phyloP scores from a whole-genome alignment of 1,140 invertebrate genomes.

The Tribolium madens region DNA sequence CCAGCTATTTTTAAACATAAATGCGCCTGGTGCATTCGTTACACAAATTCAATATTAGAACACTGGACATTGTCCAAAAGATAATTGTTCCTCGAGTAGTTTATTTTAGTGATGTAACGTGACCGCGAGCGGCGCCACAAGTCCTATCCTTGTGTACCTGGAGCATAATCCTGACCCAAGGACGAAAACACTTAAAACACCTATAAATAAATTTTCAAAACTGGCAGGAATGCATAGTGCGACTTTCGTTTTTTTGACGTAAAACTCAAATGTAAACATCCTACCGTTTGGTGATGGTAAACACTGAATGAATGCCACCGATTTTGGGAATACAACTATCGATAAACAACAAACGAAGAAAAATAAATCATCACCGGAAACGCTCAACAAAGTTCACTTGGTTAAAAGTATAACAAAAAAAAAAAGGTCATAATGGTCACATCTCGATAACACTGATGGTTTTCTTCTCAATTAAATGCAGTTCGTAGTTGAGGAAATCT shows the following conservation, averaged over 20 bases:
- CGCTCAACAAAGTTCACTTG: background rate
- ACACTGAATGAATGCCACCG: conserved; percentile 18
- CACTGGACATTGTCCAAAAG: conserved; percentile 34
- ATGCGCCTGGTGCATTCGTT: conserved; percentile 9
- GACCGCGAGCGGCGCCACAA: conserved; percentile 17
- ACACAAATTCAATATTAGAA: conserved; percentile 32
- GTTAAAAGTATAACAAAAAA: background rate
- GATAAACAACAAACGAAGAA: background rate
- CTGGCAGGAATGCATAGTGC: conserved; percentile 2
- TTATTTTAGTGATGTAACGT: background rate
- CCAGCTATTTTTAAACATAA: background rate
- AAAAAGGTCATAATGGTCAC: background rate
- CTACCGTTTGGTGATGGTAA: background rate
- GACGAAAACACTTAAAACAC: background rate
- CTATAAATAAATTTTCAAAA: conserved; percentile 16
- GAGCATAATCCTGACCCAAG: background rate
- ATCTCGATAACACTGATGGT: background rate
- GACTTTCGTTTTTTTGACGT: conserved; percentile 18
- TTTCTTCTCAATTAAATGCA: conserved; percentile 1
- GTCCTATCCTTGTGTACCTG: conserved; percentile 6
- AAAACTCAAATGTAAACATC: conserved; percentile 13
- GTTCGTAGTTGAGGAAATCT: background rate
- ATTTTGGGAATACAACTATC: too few species aligned
- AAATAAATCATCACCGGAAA: background rate
- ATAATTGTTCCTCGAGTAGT: conserved; percentile 37